Conservation (phyloP, 2,888 invertebrate species). For the Drosophila anceps region DNA sequence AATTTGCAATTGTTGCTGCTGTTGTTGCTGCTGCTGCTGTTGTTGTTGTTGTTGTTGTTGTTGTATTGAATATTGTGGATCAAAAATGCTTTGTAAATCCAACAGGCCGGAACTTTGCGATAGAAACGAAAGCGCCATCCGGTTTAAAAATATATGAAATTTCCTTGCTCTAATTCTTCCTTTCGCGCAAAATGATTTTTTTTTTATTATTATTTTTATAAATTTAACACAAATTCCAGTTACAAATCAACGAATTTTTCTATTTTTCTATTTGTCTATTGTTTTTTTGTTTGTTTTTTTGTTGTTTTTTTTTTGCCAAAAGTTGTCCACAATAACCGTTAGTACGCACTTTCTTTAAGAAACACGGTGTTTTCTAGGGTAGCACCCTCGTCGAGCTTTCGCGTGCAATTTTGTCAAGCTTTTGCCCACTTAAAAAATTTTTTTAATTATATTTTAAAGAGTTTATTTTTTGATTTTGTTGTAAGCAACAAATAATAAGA, state of each 20-base stretch:
- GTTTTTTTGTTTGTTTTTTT: constrained; percentile 1
- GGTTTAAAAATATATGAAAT: constrained; percentile 56
- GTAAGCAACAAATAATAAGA: constrained; percentile 42
- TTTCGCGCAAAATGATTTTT: neutral
- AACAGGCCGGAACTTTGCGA: constrained; percentile 82
- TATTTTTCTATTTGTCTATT: neutral
- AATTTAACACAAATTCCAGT: constrained; percentile 1
- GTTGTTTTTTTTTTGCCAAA: neutral
- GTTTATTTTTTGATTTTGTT: constrained; percentile 4
- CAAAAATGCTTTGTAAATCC: constrained; percentile 84
- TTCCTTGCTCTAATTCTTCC: constrained; percentile 29
- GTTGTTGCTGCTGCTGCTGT: constrained; percentile 43
- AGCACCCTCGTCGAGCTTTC: constrained; percentile 53
- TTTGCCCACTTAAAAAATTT: constrained; percentile 37
- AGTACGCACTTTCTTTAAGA: constrained; percentile 39
- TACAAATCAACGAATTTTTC: constrained; percentile 10
- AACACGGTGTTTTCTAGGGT: constrained; percentile 50
- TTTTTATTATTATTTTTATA: no score
- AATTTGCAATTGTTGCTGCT: constrained; percentile 29
- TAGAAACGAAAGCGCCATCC: constrained; percentile 85
- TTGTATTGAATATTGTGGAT: constrained; percentile 79
- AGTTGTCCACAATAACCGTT: constrained; percentile 41
- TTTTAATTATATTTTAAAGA: constrained; percentile 12
- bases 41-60: constrained; percentile 59
- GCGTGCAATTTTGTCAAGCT: constrained; percentile 68